Evolutionary conservation across 1,140 invertebrate genomes (phyloP), one percentile per base, ranked within the genome.

Genomic region (Ooceraea biroi): DNA sequence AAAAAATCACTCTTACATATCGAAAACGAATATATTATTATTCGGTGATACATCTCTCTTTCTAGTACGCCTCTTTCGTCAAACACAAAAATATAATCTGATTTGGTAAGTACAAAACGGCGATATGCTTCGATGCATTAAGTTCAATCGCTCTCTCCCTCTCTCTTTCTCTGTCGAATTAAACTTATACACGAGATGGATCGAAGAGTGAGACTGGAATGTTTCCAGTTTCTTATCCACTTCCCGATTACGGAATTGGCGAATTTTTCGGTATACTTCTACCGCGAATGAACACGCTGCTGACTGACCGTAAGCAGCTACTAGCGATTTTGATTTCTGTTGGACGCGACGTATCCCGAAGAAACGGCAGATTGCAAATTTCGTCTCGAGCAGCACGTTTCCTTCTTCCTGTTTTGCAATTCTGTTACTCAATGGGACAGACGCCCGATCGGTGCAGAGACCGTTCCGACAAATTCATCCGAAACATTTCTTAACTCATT

Each of bases 61-160:
- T 66, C 27, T 27, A 73, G 55, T 19, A 65, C 19, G 25, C 30
- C 17, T 25, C n/a, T 30, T 22, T 61, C 55, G 0, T 80, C 46
- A 36, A 80, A 80, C 76, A 22, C 69, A 80, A 80, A 80, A 80
- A 80, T 80, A 80, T 80, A 80, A 80, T 80, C 36, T 80, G 76
- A 41, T 77, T 77, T 77, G 46, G 52, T 71, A 57, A 80, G 76
- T 80, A 80, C 76, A 80, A 80, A 80, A 80, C 50, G 65, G 69
- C 76, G 76, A 80, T 80, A 80, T 80, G 76, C 76, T 80, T 80
- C 36, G 76, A 57, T 80, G 76, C 76, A 46, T 71, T 8, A 46
- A 57, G 36, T 78, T 68, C 65, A 69, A 78, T 69, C 76, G 36
- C 36, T 55, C 25, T 58, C 50, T 66, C 8, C 36, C 36, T 36